Evolutionary conservation across 1,140 invertebrate genomes (phyloP), one percentile per base, ranked within the genome.

Genomic region (Drosophila equinoxialis): DNA sequence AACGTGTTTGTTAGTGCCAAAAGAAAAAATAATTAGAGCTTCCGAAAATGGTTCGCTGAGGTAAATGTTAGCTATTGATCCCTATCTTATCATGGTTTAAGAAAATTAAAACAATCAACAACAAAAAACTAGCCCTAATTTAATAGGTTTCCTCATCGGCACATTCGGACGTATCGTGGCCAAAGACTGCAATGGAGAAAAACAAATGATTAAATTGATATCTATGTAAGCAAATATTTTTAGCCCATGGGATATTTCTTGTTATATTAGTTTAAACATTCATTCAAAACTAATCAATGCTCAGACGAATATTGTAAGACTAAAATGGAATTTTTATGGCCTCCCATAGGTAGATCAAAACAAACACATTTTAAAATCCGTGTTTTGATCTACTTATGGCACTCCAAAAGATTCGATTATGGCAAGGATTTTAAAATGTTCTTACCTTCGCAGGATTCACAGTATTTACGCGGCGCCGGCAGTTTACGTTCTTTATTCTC

Each of bases 391-490:
- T 20, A 20, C 20, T 20, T 20, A 20, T 20, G 20, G 1, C 20
- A 20, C 1, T 20, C 20, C 20, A 20, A 20, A 20, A 1, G 20
- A 20, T 20, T 20, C 20, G 20, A 1, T 20, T 20, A 20, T 20
- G 20, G 20, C 20, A 20, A 20, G 1, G 6, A 30, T 30, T 6
- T 6, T 0, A 6, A 30, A 30, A 39, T 39, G 10, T 17, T 0
- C n/a, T 42, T 63, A 98, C 97, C 95, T 96, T 98, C 98, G 93
- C 98, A 99, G 71, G 95, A 96, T 72, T 97, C 96, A 93, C 98
- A 99, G 93, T 98, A 99, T 51, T 97, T 95, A 62, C 98, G 93
- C 4, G 95, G 94, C 1, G 71, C 55, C 65, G 93, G 92, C 59
- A 94, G 93, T 77, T 93, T 94, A 13, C 89, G 82, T 55, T 91